phyloP scores from a whole-genome alignment of 2,113 vertebrate genomes.

The Elephantulus edwardii region DNA sequence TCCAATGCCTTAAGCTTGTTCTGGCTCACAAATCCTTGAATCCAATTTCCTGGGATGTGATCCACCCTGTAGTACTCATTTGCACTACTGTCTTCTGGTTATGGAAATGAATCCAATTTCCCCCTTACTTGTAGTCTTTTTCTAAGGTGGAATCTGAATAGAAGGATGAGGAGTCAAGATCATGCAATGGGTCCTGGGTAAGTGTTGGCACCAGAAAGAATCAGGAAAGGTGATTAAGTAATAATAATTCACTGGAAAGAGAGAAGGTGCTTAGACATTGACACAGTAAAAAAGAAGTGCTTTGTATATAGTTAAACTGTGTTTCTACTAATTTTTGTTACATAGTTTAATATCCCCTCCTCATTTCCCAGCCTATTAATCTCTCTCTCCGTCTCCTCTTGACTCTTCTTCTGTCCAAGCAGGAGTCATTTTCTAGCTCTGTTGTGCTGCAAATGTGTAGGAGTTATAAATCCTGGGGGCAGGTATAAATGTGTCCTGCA shows the following conservation, averaged over 20 bases:
- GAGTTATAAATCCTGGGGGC: neutral
- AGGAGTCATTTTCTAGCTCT: neutral
- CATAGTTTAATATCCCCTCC: neutral
- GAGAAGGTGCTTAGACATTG: neutral
- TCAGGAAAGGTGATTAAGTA: neutral
- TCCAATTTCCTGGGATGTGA: conserved; percentile 11
- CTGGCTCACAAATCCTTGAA: conserved; percentile 25
- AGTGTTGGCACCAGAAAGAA: neutral
- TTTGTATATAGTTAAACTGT: neutral
- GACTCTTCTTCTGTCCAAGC: neutral
- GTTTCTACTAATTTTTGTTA: neutral
- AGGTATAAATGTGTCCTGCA: neutral
- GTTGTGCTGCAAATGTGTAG: neutral
- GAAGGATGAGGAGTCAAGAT: neutral
- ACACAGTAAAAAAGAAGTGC: neutral
- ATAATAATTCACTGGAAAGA: neutral
- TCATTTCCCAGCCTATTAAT: neutral
- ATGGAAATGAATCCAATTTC: conserved; percentile 33
- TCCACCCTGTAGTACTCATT: conserved; percentile 23
- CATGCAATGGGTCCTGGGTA: neutral
- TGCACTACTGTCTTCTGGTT: neutral
- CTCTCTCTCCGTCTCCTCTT: neutral
- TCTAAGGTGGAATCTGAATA: neutral
- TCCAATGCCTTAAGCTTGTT: conserved; percentile 42
- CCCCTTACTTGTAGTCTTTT: neutral